Conservation (phyloP, 2,113 vertebrate species). For the Camelus bactrianus region DNA sequence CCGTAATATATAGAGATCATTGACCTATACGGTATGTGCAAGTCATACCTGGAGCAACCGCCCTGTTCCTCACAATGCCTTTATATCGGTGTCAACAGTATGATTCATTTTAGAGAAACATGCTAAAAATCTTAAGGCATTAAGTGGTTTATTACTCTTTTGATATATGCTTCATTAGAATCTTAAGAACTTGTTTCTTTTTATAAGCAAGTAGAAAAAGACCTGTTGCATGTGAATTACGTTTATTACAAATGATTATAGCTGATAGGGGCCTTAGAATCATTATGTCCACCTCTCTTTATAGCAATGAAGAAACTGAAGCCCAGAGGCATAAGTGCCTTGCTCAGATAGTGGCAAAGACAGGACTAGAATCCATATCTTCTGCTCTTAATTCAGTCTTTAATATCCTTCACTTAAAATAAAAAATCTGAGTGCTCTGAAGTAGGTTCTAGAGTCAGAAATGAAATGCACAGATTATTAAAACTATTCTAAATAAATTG, state of each 20-base stretch:
- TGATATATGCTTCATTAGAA: background rate
- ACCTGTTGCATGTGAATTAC: conserved; percentile 18
- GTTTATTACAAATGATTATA: background rate
- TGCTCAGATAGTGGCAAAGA: background rate
- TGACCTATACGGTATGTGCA: background rate
- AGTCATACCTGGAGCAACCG: background rate
- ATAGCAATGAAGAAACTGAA: background rate
- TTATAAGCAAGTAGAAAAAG: conserved; percentile 30
- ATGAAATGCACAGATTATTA: background rate
- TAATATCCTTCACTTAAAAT: conserved; percentile 33
- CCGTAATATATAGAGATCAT: background rate
- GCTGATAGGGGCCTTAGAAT: background rate
- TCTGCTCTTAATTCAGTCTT: conserved; percentile 30
- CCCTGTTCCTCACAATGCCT: background rate
- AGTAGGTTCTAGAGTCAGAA: conserved; percentile 27
- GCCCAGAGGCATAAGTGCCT: background rate
- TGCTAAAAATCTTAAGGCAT: background rate
- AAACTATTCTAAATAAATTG: conserved; percentile 9
- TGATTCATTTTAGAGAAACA: conserved; percentile 18
- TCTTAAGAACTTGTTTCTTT: conserved; percentile 22
- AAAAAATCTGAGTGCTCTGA: background rate
- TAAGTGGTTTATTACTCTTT: background rate
- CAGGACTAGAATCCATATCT: background rate
- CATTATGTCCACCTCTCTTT: background rate
- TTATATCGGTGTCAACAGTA: background rate